These are phyloP conservation scores for Terebella lapidaria DNA, from an alignment of 2,888 invertebrate species.

Conservation along the genomic window DNA sequence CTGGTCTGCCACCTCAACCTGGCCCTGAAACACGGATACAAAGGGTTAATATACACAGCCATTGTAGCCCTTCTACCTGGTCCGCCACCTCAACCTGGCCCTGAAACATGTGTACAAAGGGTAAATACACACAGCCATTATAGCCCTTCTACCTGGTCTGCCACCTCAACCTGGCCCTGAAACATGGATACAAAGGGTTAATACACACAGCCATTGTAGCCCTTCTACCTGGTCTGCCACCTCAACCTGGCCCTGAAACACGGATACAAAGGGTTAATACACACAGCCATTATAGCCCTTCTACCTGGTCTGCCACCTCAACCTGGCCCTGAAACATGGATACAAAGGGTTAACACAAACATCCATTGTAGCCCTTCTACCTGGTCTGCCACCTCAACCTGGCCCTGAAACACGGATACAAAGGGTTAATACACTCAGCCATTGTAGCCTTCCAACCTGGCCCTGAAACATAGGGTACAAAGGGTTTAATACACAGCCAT, in stretches of 20 bases:
- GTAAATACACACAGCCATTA: no score
- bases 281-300: conserved; percentile 82
- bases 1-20: conserved; percentile 89
- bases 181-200: no score
- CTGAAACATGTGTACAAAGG: no score
- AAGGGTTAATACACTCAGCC: no score
- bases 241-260: conserved; percentile 81
- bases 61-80: conserved; percentile 83
- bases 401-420: no score
- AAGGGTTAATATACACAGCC: no score
- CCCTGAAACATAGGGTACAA: no score
- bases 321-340: conserved; percentile 79
- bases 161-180: conserved; percentile 82
- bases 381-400: conserved; percentile 89
- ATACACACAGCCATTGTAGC: conserved; percentile 56
- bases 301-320: conserved; percentile 90
- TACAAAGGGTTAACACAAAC: no score
- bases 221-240: conserved; percentile 93
- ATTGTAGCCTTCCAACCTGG: conserved; percentile 88
- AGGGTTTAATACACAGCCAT: no score
- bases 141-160: conserved; percentile 92
- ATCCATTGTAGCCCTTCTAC: conserved; percentile 86
- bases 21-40: no score
- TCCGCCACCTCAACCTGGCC: conserved; percentile 90
- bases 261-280: no score